Evolutionary conservation across 2,113 vertebrate species (phyloP).

Genomic region (Fulica atra): DNA sequence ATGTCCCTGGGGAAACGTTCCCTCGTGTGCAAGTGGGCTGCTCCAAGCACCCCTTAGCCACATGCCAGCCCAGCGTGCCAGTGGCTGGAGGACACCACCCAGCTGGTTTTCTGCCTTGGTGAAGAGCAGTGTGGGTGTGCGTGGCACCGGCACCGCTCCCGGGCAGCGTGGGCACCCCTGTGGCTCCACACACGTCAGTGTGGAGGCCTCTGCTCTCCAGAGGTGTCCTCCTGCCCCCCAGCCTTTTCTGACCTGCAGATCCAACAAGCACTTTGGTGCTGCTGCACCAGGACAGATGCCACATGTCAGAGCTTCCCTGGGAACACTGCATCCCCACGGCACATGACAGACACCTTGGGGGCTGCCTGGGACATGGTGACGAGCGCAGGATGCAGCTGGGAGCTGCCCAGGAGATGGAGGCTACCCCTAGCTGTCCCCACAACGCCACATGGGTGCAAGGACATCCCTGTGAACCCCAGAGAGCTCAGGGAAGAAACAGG

Average conservation of each 20-base stretch:
- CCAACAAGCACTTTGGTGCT: not conserved
- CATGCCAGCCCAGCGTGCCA: not conserved
- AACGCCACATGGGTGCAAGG: not conserved
- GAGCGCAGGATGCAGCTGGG: not conserved
- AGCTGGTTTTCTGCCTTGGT: not conserved
- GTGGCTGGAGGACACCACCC: not conserved
- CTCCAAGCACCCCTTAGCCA: not conserved
- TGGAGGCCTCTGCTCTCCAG: not conserved
- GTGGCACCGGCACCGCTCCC: not conserved
- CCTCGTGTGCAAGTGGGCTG: not conserved
- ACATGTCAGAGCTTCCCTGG: not conserved
- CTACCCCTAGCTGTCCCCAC: not conserved
- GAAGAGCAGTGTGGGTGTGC: accelerated
- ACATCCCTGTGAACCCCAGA: not conserved
- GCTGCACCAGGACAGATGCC: not conserved
- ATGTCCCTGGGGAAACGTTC: not conserved
- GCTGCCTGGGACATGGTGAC: not conserved
- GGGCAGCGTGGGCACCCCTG: not conserved
- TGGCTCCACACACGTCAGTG: accelerated
- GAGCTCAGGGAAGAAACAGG: not conserved
- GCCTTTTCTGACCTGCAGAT: not conserved
- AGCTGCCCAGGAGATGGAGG: not conserved
- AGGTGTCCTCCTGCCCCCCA: not conserved
- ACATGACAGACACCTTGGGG: not conserved
- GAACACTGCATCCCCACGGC: not conserved